These are phyloP conservation scores for Habrosyne pyritoides DNA, from an alignment of 2,888 invertebrate species.

Conservation along the genomic window DNA sequence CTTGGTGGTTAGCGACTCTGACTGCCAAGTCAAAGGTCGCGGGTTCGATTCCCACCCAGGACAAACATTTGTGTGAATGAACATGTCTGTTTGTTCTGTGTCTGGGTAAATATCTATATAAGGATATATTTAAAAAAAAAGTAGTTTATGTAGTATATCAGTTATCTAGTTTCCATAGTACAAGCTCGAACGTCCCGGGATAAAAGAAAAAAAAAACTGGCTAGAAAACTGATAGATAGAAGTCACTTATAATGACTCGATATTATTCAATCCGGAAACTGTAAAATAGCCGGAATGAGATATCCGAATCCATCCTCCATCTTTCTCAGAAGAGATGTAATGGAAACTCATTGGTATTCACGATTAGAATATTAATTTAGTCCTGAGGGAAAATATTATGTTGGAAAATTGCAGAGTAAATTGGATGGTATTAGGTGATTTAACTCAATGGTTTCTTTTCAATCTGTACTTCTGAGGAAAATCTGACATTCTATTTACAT, in stretches of 20 bases:
- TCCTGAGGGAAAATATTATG: not conserved
- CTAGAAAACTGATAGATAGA: not conserved
- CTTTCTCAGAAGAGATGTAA: not conserved
- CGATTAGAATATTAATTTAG: constrained; percentile 1
- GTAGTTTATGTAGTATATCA: too few relatives aligned
- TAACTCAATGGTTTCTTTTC: not conserved
- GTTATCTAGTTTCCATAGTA: too few relatives aligned
- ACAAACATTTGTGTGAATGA: too few relatives aligned
- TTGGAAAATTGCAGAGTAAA: not conserved
- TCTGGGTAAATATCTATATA: too few relatives aligned
- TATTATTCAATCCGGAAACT: not conserved
- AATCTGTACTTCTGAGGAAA: not conserved
- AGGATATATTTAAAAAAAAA: too few relatives aligned
- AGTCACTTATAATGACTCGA: not conserved
- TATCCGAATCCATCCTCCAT: not conserved
- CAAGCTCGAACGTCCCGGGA: too few relatives aligned
- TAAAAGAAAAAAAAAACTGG: not conserved
- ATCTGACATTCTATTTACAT: too few relatives aligned
- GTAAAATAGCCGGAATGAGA: not conserved
- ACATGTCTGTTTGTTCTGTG: too few relatives aligned
- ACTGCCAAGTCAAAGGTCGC: too few relatives aligned
- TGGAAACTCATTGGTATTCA: constrained; percentile 1
- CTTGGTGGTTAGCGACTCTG: too few relatives aligned
- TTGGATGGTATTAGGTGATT: not conserved
- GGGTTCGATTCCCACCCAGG: too few relatives aligned